Percentiles rank a stretch among this genome's conserved stretches.
phyloP scores from a whole-genome alignment of 2,113 vertebrate genomes.

The Rattus norvegicus region GRCr8 NC_086026.1:86941001-86941500 shows the following conservation, averaged over 20 bases:
- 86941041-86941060: background rate
- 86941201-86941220: slow-evolving; percentile 18
- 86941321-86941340: background rate
- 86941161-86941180: background rate
- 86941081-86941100: background rate
- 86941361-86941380: background rate
- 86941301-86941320: background rate
- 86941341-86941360: background rate
- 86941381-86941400: slow-evolving; percentile 4
- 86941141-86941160: background rate
- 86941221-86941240: background rate
- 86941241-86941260: background rate
- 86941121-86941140: background rate
- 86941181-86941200: slow-evolving; percentile 41
- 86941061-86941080: background rate
- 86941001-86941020: background rate
- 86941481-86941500: background rate
- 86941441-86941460: background rate
- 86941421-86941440: background rate
- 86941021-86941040: background rate
- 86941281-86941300: background rate
- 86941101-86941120: background rate
- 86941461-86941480: slow-evolving; percentile 38
- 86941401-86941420: background rate
- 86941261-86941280: background rate